Percentiles rank a stretch among this genome's conserved stretches.
Conservation (phyloP, 2,797 vertebrate species). For the Acipenser oxyrinchus region DNA sequence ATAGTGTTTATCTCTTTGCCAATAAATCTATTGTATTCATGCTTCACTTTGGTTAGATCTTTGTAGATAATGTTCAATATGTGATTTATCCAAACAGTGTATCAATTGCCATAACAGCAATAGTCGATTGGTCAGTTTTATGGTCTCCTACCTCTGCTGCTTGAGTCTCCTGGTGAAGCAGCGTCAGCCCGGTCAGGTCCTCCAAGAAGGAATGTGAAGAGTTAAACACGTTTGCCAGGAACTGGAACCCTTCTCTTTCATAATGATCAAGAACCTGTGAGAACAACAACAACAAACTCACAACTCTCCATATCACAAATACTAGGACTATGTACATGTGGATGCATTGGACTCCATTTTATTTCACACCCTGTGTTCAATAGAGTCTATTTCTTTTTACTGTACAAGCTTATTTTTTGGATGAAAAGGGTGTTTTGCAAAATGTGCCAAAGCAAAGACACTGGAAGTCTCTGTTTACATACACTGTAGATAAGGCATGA, state of each 20-base stretch:
- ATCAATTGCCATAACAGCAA: too few species aligned
- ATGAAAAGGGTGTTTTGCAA: too few species aligned
- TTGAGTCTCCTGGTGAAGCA: constrained; percentile 94
- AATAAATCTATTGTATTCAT: too few species aligned
- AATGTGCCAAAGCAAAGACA: too few species aligned
- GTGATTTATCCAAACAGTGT: too few species aligned
- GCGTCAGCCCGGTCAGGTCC: constrained; percentile 89
- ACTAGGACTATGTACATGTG: neutral
- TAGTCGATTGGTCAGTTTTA: too few species aligned
- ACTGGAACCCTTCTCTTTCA: constrained; percentile 84
- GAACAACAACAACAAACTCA: constrained; percentile 21
- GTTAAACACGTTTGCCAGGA: constrained; percentile 90
- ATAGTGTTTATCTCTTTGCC: too few species aligned
- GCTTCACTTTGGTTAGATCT: too few species aligned
- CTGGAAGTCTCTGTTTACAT: too few species aligned
- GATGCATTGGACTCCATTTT: neutral
- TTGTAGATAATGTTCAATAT: too few species aligned
- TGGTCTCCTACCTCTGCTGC: constrained; percentile 83
- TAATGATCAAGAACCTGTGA: constrained; percentile 87
- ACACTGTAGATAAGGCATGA: too few species aligned
- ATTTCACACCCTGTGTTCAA: neutral
- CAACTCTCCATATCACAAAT: constrained; percentile 4
- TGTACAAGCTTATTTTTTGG: neutral
- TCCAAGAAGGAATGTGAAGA: constrained; percentile 98
- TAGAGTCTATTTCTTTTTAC: neutral